These are phyloP conservation scores for Apodemia mormo DNA, from an alignment of 2,888 invertebrate species.

Conservation along the genomic window DNA sequence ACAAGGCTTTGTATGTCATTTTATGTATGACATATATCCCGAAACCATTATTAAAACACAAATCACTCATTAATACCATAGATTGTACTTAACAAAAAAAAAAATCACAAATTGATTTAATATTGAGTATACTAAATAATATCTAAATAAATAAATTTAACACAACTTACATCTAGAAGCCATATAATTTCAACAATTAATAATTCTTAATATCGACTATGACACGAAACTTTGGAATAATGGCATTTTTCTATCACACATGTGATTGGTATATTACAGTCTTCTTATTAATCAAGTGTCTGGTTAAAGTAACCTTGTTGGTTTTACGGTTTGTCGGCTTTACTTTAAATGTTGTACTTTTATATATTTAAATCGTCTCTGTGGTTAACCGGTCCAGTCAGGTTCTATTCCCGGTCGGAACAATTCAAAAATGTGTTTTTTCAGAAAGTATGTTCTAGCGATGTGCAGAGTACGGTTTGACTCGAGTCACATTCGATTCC, in stretches of 20 bases:
- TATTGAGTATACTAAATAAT: slow-evolving; percentile 13
- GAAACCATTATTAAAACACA: neutral
- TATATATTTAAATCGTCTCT: too few relatives aligned
- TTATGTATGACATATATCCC: neutral
- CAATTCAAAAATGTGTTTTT: too few relatives aligned
- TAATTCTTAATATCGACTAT: neutral
- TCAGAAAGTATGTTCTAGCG: too few relatives aligned
- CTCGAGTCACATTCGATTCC: too few relatives aligned
- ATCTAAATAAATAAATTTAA: slow-evolving; percentile 15
- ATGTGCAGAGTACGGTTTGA: too few relatives aligned
- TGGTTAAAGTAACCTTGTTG: too few relatives aligned
- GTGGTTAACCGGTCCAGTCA: too few relatives aligned
- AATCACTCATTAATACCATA: neutral
- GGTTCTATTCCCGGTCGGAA: too few relatives aligned
- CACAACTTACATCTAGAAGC: neutral
- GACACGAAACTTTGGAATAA: slow-evolving; percentile 45
- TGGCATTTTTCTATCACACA: slow-evolving; percentile 32
- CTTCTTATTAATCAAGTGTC: slow-evolving; percentile 29
- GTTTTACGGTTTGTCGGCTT: too few relatives aligned
- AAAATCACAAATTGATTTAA: slow-evolving; percentile 9
- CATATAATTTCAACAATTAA: slow-evolving; percentile 13
- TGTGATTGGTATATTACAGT: slow-evolving; percentile 34
- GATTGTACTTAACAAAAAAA: slow-evolving; percentile 11
- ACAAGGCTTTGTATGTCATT: neutral
- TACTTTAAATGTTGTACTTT: too few relatives aligned